These are phyloP conservation scores for Ypsolopha sequella DNA, from an alignment of 2,888 invertebrate species.

Conservation along the genomic window DNA sequence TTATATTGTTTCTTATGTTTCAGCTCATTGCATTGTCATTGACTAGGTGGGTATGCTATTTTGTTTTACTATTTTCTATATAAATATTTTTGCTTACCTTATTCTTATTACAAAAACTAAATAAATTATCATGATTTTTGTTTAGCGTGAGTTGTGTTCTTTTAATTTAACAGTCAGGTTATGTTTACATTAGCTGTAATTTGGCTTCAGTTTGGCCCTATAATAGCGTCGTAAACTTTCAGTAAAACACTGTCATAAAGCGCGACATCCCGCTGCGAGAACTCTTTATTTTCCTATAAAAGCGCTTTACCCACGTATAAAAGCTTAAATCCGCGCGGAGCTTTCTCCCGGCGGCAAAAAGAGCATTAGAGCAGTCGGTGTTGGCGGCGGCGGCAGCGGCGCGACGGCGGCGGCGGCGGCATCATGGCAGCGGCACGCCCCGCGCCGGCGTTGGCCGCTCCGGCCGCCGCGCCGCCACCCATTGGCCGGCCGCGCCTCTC, in stretches of 20 bases:
- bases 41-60: too few species aligned
- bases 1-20: too few species aligned
- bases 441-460: slow-evolving; percentile 20
- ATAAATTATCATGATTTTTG: too few species aligned
- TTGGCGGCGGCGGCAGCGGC: slow-evolving; percentile 12
- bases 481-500: slow-evolving; percentile 24
- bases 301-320: slow-evolving; percentile 70
- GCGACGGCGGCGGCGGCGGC: slow-evolving; percentile 31
- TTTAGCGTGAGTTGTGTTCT: too few species aligned
- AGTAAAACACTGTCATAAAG: slow-evolving; percentile 64
- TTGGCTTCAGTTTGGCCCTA: slow-evolving; percentile 34
- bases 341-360: slow-evolving; percentile 67
- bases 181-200: neutral
- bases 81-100: too few species aligned
- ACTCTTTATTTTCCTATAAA: slow-evolving; percentile 69
- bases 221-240: slow-evolving; percentile 63
- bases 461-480: slow-evolving; percentile 14
- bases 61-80: too few species aligned
- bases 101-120: too few species aligned
- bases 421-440: slow-evolving; percentile 62
- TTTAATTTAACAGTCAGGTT: neutral
- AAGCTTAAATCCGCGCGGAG: slow-evolving; percentile 68
- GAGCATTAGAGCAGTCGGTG: slow-evolving; percentile 39
- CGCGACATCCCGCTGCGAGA: slow-evolving; percentile 64
- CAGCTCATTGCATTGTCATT: too few species aligned